Percentiles rank a stretch among this genome's conserved stretches.
These are phyloP conservation scores for Smutsia temminckii DNA, from an alignment of 2,797 vertebrate genomes.

Conservation along the genomic window DNA sequence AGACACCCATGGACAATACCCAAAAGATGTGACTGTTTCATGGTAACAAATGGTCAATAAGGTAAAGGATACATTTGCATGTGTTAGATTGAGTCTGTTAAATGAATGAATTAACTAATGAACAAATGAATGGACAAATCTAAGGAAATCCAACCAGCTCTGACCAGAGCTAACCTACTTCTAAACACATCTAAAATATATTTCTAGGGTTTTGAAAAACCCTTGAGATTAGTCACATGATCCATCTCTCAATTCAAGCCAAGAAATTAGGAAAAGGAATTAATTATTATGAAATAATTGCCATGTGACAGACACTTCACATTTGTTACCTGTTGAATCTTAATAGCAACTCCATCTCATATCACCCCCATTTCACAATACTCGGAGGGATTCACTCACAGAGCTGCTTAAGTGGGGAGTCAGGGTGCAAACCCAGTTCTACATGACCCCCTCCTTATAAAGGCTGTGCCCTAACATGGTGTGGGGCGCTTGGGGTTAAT, in stretches of 20 bases:
- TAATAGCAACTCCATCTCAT: background rate
- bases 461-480: background rate
- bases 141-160: background rate
- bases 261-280: background rate
- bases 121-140: background rate
- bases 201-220: background rate
- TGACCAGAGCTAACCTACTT: background rate
- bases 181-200: background rate
- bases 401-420: background rate
- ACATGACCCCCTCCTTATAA: accelerated
- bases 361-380: accelerated
- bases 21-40: background rate
- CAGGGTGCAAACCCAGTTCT: background rate
- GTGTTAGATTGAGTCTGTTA: no score
- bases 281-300: background rate
- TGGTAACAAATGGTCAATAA: background rate
- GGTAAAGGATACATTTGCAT: background rate
- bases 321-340: background rate
- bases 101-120: background rate
- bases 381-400: background rate
- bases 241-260: background rate
- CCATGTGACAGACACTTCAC: background rate
- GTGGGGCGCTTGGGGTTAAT: background rate
- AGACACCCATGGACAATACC: background rate
- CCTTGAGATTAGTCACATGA: background rate